A percentile compares a stretch with the other conserved stretches of the same genome.
These are phyloP conservation scores for Ceyx erithaca DNA, from an alignment of 2,797 vertebrate genomes.

Conservation along the genomic window DNA sequence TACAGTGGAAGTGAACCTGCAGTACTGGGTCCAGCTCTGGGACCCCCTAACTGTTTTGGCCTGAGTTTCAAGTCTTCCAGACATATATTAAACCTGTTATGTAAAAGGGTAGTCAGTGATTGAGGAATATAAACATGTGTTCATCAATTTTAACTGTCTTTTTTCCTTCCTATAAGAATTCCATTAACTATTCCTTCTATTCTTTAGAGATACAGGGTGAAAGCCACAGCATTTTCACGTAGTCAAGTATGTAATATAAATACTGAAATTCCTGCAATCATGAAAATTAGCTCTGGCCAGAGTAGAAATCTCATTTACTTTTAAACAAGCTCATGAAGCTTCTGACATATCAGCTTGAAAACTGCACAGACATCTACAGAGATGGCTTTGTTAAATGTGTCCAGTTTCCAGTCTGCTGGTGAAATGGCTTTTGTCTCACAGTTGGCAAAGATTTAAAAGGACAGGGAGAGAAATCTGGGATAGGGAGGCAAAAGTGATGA, in stretches of 20 bases:
- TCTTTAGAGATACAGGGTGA: neutral
- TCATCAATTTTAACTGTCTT: neutral
- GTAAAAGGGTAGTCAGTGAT: neutral
- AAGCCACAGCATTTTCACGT: neutral
- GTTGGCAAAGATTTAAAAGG: neutral
- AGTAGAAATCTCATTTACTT: constrained; percentile 1
- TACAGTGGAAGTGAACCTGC: neutral
- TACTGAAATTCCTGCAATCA: neutral
- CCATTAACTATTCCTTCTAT: neutral
- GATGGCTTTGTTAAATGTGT: neutral
- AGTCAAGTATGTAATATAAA: neutral
- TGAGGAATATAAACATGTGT: neutral
- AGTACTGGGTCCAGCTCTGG: neutral
- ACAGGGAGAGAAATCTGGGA: neutral
- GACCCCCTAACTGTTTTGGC: neutral
- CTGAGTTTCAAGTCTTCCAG: neutral
- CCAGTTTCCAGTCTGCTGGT: neutral
- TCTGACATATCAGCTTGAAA: neutral
- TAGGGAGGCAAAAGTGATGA: constrained; percentile 4
- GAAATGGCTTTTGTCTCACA: constrained; percentile 34
- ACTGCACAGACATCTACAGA: neutral
- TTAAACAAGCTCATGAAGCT: neutral
- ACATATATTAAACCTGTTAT: neutral
- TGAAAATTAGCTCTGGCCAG: neutral
- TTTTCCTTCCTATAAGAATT: neutral